Conservation (phyloP, 1,140 invertebrate species). For the Pentalonia nigronervosa region DNA sequence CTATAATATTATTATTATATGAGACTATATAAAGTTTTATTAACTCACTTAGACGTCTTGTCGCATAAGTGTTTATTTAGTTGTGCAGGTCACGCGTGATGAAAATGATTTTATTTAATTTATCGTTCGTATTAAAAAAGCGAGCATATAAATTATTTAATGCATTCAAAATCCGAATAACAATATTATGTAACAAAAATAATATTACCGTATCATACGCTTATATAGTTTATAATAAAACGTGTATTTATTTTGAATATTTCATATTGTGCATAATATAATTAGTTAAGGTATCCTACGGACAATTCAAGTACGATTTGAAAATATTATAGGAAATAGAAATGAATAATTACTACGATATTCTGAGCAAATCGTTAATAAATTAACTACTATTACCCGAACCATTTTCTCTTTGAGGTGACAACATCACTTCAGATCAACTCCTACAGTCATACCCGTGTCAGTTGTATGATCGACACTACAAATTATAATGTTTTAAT, state of each 20-base stretch:
- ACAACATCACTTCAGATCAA: too few species aligned
- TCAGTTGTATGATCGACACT: too few species aligned
- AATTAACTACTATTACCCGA: too few species aligned
- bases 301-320: not conserved
- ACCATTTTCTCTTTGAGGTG: too few species aligned
- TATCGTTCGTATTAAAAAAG: not conserved
- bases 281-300: not conserved
- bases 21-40: slow-evolving; percentile 35
- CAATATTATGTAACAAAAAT: not conserved
- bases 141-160: not conserved
- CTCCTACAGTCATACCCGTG: too few species aligned
- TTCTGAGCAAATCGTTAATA: not conserved
- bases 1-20: not conserved
- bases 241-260: too few species aligned
- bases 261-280: not conserved
- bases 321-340: not conserved
- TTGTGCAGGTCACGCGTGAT: not conserved
- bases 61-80: slow-evolving; percentile 33
- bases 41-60: slow-evolving; percentile 34
- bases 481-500: too few species aligned
- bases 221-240: too few species aligned
- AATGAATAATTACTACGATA: not conserved
- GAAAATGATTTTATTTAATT: not conserved
- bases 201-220: not conserved
- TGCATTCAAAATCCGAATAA: not conserved